These are phyloP conservation scores for Diadumene lineata DNA, from an alignment of 92 coral and sea anemone species.

Conservation along the genomic window DNA sequence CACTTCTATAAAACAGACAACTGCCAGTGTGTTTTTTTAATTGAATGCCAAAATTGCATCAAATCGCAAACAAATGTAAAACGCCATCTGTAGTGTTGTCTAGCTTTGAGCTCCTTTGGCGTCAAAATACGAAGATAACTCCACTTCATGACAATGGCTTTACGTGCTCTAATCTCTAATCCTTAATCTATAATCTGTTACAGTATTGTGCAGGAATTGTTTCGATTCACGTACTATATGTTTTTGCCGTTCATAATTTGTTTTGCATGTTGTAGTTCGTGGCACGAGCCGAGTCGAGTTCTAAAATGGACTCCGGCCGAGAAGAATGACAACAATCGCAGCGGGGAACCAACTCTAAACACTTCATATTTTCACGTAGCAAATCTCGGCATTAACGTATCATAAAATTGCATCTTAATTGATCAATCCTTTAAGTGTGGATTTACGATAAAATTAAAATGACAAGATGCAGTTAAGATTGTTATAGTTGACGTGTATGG, in stretches of 20 bases:
- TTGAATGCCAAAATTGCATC: neutral
- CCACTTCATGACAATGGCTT: neutral
- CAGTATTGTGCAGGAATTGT: neutral
- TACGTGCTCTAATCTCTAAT: neutral
- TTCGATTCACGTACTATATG: neutral
- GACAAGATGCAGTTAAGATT: no score
- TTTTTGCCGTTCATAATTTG: neutral
- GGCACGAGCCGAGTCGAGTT: constrained; percentile 5
- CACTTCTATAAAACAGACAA: neutral
- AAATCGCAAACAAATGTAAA: neutral
- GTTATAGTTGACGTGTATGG: neutral
- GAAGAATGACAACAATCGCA: constrained; percentile 14
- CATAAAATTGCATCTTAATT: neutral
- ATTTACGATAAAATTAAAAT: no score
- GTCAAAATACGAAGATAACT: neutral
- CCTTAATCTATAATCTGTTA: constrained; percentile 1
- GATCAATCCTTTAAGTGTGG: no score
- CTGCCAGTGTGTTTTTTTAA: neutral
- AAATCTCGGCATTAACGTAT: neutral
- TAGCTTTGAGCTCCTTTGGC: no score
- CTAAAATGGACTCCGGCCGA: constrained; percentile 28
- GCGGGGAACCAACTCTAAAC: neutral
- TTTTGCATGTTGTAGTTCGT: neutral
- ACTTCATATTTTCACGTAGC: constrained; percentile 34
- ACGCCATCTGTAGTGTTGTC: no score